A percentile compares a stretch with the other conserved stretches of the same genome.
phyloP scores from a whole-genome alignment of 2,113 vertebrate species.

The Chloropsis cyanopogon region DNA sequence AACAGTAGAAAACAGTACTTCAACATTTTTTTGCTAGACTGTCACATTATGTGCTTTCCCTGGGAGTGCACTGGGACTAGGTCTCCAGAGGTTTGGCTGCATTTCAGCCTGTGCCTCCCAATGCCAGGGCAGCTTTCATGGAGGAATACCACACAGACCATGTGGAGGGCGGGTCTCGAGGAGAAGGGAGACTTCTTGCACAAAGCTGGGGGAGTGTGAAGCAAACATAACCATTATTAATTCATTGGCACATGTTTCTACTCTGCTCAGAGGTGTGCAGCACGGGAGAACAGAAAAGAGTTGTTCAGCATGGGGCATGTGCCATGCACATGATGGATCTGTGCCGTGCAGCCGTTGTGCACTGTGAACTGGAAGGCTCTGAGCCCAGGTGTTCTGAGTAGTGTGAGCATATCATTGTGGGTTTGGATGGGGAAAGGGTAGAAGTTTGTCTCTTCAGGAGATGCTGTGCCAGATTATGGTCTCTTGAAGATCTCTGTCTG shows the following conservation, averaged over 20 bases:
- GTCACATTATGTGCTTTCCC: background rate
- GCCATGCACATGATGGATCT: background rate
- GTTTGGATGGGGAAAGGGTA: background rate
- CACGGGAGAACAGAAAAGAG: background rate
- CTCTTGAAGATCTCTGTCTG: background rate
- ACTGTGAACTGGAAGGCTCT: background rate
- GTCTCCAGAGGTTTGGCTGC: background rate
- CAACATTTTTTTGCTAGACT: background rate
- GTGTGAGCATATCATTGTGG: background rate
- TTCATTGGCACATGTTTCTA: background rate
- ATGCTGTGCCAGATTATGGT: background rate
- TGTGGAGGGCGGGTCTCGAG: fast-evolving
- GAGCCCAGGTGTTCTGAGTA: background rate
- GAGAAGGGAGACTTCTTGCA: background rate
- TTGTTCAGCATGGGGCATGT: background rate
- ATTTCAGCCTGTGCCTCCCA: fast-evolving
- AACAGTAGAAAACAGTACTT: background rate
- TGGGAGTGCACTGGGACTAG: background rate
- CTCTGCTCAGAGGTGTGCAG: background rate
- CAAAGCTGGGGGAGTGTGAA: fast-evolving
- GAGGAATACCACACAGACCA: too few species aligned
- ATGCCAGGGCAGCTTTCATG: background rate
- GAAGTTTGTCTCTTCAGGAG: background rate
- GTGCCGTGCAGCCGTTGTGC: background rate
- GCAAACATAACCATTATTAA: background rate